Evolutionary conservation across 2,113 vertebrate species (phyloP), one percentile per base, ranked within the genome.

Genomic region (Silurus glanis): DNA sequence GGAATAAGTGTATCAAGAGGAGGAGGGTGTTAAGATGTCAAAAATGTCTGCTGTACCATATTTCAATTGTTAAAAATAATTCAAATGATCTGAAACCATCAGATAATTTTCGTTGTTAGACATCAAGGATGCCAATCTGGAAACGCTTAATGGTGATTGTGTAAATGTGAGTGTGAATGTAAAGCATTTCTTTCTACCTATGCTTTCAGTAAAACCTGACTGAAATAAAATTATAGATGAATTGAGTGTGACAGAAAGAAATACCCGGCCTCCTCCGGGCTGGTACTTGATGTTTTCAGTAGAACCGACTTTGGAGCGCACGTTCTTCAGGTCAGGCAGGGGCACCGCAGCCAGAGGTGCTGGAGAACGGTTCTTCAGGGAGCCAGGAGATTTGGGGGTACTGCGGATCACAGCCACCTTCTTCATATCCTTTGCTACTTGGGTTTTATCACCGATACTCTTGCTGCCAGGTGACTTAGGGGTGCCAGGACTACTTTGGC

Each of bases 281-380:
- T 99, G 97, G 92, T 99, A 96, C 82, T 97, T 99, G 72, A 99
- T 94, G 94, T 99, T 99, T 0, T 97, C 97, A 0, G 96, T 99
- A 74, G 98, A 99, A 87, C 97, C 97, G 0, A 99, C 96, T 95
- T 99, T 99, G 91, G 98, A 97, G 88, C 89, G 94, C 87, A 99
- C 92, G 0, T 96, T 96, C 92, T 98, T 99, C 90, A 99, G 95
- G 92, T 99, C 98, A 0, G 98, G 98, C 95, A 99, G 93, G 56
- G 97, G 96, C 0, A 92, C 93, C 0, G 94, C 92, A 17, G 87
- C 21, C 89, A 95, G 87, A 1, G 95, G 93, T 0, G 95, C 95
- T 0, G 97, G 93, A 0, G 96, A 93, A 76, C 97, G 97, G 93
- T 91, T 95, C 95, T 98, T 98, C 89, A 96, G 93, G 5, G 97